Evolutionary conservation across 2,113 vertebrate species (phyloP).

Genomic region (Tenebrosternarchus preto): DNA sequence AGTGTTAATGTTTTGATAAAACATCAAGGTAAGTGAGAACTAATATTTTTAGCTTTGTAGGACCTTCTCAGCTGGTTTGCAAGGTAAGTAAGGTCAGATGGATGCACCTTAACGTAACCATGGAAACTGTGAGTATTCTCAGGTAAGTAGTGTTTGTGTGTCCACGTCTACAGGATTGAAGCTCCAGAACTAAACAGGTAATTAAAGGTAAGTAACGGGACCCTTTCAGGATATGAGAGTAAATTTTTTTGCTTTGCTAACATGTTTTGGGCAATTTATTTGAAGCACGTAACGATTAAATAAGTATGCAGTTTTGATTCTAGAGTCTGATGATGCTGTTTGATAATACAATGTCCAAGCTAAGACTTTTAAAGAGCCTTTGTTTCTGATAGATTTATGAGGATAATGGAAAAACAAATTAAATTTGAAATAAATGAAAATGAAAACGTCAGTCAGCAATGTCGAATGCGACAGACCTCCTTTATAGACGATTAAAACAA

Average conservation of each 20-base stretch:
- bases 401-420: background rate
- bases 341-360: too few relatives aligned
- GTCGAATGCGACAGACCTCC: too few relatives aligned
- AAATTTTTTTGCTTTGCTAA: background rate
- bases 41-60: conserved; percentile 72
- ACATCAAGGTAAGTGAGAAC: conserved; percentile 71
- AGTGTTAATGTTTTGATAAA: conserved; percentile 70
- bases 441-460: too few relatives aligned
- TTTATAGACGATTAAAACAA: too few relatives aligned
- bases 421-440: too few relatives aligned
- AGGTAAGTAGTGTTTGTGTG: conserved; percentile 73
- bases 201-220: conserved; percentile 67
- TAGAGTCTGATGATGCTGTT: background rate
- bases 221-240: conserved; percentile 35
- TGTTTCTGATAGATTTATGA: background rate
- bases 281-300: too few relatives aligned
- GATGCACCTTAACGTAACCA: conserved; percentile 20
- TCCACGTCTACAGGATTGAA: conserved; percentile 57
- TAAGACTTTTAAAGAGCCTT: background rate
- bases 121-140: conserved; percentile 71
- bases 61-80: conserved; percentile 38
- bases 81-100: conserved; percentile 71
- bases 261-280: background rate
- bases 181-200: conserved; percentile 62
- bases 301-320: background rate